A percentile compares a stretch with the other conserved stretches of the same genome.
These are phyloP conservation scores for Spea bombifrons DNA, from an alignment of 2,113 vertebrate genomes.

Conservation along the genomic window DNA sequence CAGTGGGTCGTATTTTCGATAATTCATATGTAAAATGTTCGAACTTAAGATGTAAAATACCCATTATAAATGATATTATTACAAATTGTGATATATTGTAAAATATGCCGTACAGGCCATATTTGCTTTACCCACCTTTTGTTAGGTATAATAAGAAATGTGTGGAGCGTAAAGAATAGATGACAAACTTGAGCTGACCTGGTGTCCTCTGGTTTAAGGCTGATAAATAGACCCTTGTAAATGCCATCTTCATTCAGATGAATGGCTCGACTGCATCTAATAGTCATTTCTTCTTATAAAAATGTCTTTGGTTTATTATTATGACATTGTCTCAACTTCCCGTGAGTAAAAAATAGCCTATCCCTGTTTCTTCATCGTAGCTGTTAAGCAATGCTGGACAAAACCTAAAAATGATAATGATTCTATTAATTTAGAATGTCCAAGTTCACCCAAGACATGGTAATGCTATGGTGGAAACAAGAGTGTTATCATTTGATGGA, in stretches of 20 bases:
- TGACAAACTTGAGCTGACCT: slow-evolving; percentile 38
- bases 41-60: no score
- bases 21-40: no score
- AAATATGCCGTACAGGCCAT: background rate
- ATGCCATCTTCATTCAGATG: slow-evolving; percentile 38
- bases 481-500: no score
- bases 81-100: no score
- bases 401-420: no score
- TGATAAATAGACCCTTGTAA: slow-evolving; percentile 43
- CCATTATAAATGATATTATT: no score
- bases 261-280: slow-evolving; percentile 6
- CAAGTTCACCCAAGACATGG: no score
- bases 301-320: slow-evolving; percentile 1
- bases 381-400: no score
- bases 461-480: no score
- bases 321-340: slow-evolving; percentile 6
- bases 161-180: slow-evolving; percentile 36
- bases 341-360: background rate
- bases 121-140: slow-evolving; percentile 34
- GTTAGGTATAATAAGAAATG: slow-evolving; percentile 28
- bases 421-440: no score
- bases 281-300: slow-evolving; percentile 25
- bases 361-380: no score
- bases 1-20: no score
- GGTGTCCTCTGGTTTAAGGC: slow-evolving; percentile 43